Evolutionary conservation across 1,140 invertebrate species (phyloP).

Genomic region (Globodera rostochiensis): DNA sequence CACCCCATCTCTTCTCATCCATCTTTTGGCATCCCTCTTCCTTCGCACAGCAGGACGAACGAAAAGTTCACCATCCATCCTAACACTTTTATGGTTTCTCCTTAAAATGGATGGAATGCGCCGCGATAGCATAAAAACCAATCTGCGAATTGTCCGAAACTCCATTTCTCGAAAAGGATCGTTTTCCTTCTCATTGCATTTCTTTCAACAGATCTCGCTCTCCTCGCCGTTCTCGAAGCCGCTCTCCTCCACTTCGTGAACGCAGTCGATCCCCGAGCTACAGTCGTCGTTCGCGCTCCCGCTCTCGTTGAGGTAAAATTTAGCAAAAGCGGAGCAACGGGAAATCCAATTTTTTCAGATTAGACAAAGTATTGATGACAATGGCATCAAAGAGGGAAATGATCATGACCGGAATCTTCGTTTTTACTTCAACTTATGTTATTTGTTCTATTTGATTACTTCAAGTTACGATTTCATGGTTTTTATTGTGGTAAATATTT

Average conservation of each 20-base stretch:
- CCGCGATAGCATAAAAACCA: background rate
- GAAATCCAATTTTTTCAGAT: background rate
- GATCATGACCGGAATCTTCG: background rate
- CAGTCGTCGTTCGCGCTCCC: background rate
- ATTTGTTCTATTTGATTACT: too few species aligned
- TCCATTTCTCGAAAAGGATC: background rate
- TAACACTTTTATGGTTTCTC: constrained; percentile 4
- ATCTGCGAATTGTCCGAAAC: background rate
- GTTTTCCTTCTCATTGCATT: background rate
- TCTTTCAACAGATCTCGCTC: constrained; percentile 6
- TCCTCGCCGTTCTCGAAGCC: constrained; percentile 5
- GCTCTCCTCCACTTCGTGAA: constrained; percentile 1
- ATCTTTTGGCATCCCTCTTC: constrained; percentile 7
- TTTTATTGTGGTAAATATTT: too few species aligned
- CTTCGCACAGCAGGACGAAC: background rate
- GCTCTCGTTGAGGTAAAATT: background rate
- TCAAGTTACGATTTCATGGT: too few species aligned
- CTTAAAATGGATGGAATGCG: background rate
- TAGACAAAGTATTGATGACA: background rate
- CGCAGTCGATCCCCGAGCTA: constrained; percentile 4
- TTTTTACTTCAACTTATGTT: too few species aligned
- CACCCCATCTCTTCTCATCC: constrained; percentile 12
- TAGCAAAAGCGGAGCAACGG: background rate
- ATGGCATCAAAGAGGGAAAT: background rate
- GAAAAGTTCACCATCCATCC: constrained; percentile 1